Evolutionary conservation across 2,113 vertebrate genomes (phyloP).

Genomic region (Leptocoma aspasia): DNA sequence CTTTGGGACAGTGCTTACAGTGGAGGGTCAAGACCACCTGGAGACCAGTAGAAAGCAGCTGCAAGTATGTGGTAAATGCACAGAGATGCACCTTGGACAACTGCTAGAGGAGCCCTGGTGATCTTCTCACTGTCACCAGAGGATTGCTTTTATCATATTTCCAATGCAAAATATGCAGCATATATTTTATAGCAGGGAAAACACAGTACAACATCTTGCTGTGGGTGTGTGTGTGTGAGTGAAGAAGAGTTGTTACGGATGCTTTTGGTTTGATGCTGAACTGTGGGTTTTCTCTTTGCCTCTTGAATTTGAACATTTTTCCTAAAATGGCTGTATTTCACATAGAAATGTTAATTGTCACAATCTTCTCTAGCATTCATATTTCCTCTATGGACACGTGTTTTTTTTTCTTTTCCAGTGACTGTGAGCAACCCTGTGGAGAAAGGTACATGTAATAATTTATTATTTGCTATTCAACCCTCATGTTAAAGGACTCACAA

Average conservation of each 20-base stretch:
- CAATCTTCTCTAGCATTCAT: neutral
- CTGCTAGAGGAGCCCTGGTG: neutral
- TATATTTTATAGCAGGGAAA: neutral
- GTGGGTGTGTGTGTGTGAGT: neutral
- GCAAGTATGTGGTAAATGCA: accelerated
- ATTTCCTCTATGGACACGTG: neutral
- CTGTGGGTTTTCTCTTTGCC: neutral
- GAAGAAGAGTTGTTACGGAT: neutral
- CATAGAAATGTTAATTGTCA: neutral
- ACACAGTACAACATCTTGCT: neutral
- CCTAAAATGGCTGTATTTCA: neutral
- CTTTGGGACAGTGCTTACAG: neutral
- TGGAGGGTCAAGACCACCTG: too few species aligned
- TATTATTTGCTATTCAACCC: neutral
- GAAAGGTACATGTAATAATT: slow-evolving; percentile 80
- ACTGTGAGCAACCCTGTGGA: slow-evolving; percentile 86
- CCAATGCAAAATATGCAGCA: neutral
- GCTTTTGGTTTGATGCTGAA: neutral
- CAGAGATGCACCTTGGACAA: neutral
- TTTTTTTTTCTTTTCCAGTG: slow-evolving; percentile 73
- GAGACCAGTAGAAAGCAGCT: neutral
- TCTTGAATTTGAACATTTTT: neutral
- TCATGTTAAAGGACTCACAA: neutral
- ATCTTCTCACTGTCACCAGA: neutral
- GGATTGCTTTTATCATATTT: neutral